These are phyloP conservation scores for Ispidina picta DNA, from an alignment of 2,797 vertebrate genomes.

Conservation along the genomic window DNA sequence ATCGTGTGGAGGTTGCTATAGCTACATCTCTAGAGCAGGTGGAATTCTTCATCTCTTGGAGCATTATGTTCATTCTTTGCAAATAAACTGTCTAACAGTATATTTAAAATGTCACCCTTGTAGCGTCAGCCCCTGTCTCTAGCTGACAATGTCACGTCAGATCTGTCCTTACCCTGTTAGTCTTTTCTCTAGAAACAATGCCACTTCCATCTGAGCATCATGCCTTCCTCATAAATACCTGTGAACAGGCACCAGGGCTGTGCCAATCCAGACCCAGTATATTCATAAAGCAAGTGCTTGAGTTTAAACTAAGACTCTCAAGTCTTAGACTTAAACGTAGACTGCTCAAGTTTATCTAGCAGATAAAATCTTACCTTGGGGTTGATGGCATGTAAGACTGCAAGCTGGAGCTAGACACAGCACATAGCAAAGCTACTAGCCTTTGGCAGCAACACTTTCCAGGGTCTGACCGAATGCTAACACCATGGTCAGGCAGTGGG, in stretches of 20 bases:
- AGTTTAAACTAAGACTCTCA: neutral
- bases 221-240: neutral
- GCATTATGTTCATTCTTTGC: constrained; percentile 46
- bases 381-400: neutral
- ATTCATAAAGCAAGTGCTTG: neutral
- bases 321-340: neutral
- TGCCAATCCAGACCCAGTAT: neutral
- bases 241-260: neutral
- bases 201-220: neutral
- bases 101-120: constrained; percentile 22
- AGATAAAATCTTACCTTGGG: neutral
- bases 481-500: neutral
- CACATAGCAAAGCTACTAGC: neutral
- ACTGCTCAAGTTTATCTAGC: neutral
- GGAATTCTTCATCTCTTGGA: constrained; percentile 43
- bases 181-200: neutral
- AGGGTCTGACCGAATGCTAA: neutral
- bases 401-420: neutral
- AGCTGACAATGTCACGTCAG: neutral
- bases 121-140: neutral
- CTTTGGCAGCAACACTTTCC: neutral
- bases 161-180: neutral
- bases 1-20: constrained; percentile 68
- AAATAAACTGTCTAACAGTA: constrained; percentile 12
- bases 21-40: constrained; percentile 64